Conservation (phyloP, 1,140 invertebrate genomes). For the Sminthurides bifidus region DNA sequence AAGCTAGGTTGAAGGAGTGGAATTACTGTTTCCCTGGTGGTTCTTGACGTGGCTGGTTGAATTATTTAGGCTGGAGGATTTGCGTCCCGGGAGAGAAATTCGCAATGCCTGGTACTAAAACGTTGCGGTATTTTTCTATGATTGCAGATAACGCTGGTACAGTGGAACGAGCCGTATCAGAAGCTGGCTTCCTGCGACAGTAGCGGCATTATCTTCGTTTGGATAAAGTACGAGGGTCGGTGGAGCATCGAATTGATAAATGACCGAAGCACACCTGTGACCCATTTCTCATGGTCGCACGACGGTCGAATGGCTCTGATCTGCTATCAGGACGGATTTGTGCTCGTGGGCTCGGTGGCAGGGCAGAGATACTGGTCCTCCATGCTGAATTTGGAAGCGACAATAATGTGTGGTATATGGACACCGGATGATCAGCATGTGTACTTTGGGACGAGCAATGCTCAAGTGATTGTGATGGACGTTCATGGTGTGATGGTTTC, state of each 20-base stretch:
- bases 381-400: conserved; percentile 83
- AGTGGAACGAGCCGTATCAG: conserved; percentile 98
- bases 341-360: conserved; percentile 87
- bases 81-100: too few relatives aligned
- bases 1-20: too few relatives aligned
- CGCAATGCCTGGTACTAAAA: too few relatives aligned
- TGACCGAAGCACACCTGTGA: conserved; percentile 89
- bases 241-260: conserved; percentile 98
- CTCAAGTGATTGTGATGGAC: conserved; percentile 90
- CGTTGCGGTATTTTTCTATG: too few relatives aligned
- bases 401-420: conserved; percentile 93
- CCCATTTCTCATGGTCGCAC: conserved; percentile 78
- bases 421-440: conserved; percentile 95
- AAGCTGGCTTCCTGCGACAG: conserved; percentile 95
- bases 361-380: conserved; percentile 98
- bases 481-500: conserved; percentile 89
- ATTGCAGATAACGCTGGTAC: conserved; percentile 78
- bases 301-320: conserved; percentile 96
- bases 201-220: conserved; percentile 96
- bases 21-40: too few relatives aligned
- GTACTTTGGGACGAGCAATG: conserved; percentile 86
- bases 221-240: conserved; percentile 94
- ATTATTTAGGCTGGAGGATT: too few relatives aligned
- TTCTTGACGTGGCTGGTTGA: too few relatives aligned
- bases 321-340: conserved; percentile 92